Base-by-base conservation (phyloP, 1,140 invertebrate species). In the Pomacea maculata region DNA sequence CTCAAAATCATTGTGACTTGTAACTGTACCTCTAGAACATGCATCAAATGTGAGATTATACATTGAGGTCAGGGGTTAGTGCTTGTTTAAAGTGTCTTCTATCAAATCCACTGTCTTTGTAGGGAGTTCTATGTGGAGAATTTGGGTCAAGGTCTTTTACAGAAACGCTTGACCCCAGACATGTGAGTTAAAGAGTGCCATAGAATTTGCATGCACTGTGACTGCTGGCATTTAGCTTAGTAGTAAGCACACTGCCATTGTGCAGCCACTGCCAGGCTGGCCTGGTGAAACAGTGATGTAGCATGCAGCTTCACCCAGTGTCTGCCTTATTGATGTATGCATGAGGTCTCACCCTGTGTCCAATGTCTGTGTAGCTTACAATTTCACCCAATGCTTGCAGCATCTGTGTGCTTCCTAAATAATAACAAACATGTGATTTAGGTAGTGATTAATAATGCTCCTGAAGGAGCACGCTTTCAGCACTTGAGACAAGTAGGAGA, bases 111-210 rank as follows among this genome's bases (percentile, higher is more conserved):
- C 29, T 81, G 73, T 67, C 73, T 86, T 25, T 84, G 77, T 86
- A 89, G 88, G 85, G 85, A 89, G 57, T 89, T 85, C 83, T 86
- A 87, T 84, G 85, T 87, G 85, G 88, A 89, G 83, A 89, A 89
- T 85, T 83, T 89, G 81, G 88, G 88, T 78, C 85, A 85, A 75
- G 88, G 88, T 29, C 84, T 89, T 71, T 82, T 85, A 78, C 87
- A 87, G 81, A 87, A 84, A 78, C 81, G 87, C 29, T 78, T 78
- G 21, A 84, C 78, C 45, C 71, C 75, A 10, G 79, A 82, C 67
- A 82, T 80, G 80, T 84, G 63, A 80, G 80, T 80, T 76, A 19
- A 25, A 52, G 25, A 61, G 57, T 61, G 57, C 57, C 15, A 17
- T 17, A 61, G 57, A 17, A 17, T 61, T 11, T 61, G 57, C 57